Evolutionary conservation across 2,888 invertebrate genomes (phyloP).

Genomic region (Aleiodes alternator): DNA sequence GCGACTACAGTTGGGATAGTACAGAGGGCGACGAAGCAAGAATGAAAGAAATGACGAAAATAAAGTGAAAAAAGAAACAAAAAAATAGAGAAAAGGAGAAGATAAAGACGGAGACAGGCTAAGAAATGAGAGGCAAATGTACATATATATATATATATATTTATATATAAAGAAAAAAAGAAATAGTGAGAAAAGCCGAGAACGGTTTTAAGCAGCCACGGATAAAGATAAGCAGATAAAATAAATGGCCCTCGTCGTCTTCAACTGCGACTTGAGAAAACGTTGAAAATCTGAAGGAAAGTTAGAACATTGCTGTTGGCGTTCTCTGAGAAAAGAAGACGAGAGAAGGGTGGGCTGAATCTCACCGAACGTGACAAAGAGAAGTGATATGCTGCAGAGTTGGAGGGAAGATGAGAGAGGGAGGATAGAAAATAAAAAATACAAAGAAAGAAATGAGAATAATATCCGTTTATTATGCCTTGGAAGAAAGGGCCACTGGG

Average conservation of each 20-base stretch:
- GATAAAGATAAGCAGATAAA: constrained; percentile 61
- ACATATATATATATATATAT: not conserved
- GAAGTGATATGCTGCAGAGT: not conserved
- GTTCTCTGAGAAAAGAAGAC: not conserved
- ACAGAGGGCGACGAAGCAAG: constrained; percentile 48
- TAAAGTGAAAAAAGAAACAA: constrained; percentile 23
- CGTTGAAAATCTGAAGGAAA: constrained; percentile 28
- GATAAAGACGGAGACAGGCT: constrained; percentile 41
- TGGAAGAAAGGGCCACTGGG: not conserved
- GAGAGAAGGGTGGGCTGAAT: constrained; percentile 31
- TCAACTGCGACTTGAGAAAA: constrained; percentile 25
- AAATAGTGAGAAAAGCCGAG: constrained; percentile 50
- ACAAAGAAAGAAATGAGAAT: constrained; percentile 7
- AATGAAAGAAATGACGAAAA: constrained; percentile 44
- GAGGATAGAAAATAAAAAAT: not conserved
- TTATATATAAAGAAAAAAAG: constrained; percentile 8
- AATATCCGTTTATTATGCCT: constrained; percentile 18
- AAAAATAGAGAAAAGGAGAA: constrained; percentile 20
- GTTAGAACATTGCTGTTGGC: constrained; percentile 30
- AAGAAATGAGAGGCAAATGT: constrained; percentile 34
- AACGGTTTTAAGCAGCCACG: constrained; percentile 59
- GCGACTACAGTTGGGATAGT: constrained; percentile 36
- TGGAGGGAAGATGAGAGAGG: not conserved
- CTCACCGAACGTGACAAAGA: constrained; percentile 26
- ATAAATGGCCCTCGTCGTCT: constrained; percentile 55